Evolutionary conservation across 1,140 invertebrate species (phyloP).

Genomic region (Luehdorfia chinensis): DNA sequence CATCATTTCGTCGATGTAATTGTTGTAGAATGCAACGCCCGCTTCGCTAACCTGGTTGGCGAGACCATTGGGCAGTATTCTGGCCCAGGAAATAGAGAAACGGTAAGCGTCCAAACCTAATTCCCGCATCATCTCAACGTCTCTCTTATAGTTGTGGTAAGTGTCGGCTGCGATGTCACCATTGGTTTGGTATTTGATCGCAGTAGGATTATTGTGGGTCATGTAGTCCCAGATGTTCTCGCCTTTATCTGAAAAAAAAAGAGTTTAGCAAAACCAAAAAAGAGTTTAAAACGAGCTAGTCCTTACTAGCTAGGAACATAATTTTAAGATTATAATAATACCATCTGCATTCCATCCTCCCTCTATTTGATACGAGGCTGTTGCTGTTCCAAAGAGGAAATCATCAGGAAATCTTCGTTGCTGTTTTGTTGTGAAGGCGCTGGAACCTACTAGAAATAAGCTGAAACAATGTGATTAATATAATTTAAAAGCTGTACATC

Average conservation of each 20-base stretch:
- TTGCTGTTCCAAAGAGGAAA: slow-evolving; percentile 69
- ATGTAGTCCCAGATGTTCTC: not conserved
- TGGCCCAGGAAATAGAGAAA: slow-evolving; percentile 81
- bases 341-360: slow-evolving; percentile 69
- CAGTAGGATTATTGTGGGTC: not conserved
- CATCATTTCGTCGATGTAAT: slow-evolving; percentile 77
- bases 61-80: slow-evolving; percentile 78
- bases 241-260: not conserved
- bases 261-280: too few relatives aligned
- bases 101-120: slow-evolving; percentile 77
- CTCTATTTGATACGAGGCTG: slow-evolving; percentile 71
- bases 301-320: too few relatives aligned
- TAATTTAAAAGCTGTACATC: too few relatives aligned
- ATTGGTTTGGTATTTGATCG: slow-evolving; percentile 53
- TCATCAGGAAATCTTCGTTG: slow-evolving; percentile 37
- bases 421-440: slow-evolving; percentile 15
- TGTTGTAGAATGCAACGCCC: slow-evolving; percentile 79
- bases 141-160: slow-evolving; percentile 76
- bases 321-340: too few relatives aligned
- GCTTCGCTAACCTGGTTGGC: slow-evolving; percentile 70
- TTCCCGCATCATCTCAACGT: slow-evolving; percentile 72
- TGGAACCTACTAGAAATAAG: slow-evolving; percentile 17
- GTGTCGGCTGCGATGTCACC: slow-evolving; percentile 82
- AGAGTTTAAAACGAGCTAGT: too few relatives aligned
- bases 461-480: not conserved